A percentile compares a stretch with the other conserved stretches of the same genome.
phyloP scores from a whole-genome alignment of 2,113 vertebrate species.

The Eurystomus gularis region DNA sequence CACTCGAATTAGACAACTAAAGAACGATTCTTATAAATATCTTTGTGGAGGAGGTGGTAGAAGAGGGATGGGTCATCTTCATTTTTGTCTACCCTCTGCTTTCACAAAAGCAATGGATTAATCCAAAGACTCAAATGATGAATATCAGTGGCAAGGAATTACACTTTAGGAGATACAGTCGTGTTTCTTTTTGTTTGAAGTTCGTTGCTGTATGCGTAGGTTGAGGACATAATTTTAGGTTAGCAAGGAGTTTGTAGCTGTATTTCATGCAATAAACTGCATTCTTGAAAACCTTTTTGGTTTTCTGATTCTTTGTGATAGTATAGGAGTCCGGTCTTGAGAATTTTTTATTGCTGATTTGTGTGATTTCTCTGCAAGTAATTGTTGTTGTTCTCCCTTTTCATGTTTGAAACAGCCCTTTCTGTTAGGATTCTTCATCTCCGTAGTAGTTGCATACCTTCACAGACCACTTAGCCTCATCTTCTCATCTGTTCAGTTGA shows the following conservation, averaged over 20 bases:
- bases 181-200: background rate
- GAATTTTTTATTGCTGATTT: background rate
- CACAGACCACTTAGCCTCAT: background rate
- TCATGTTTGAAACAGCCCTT: background rate
- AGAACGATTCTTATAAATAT: background rate
- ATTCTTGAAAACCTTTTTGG: background rate
- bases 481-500: slow-evolving; percentile 29
- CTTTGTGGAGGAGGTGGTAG: background rate
- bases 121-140: background rate
- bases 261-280: background rate
- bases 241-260: background rate
- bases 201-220: rapidly evolving
- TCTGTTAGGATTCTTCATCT: background rate
- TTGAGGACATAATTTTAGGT: background rate
- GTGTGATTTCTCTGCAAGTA: background rate
- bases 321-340: background rate
- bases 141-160: background rate
- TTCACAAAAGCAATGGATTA: background rate
- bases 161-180: background rate
- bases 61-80: background rate
- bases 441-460: slow-evolving; percentile 15
- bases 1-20: background rate
- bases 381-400: background rate
- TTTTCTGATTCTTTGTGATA: background rate
- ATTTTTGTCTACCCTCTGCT: background rate